These are phyloP conservation scores for Tenthredo amoena DNA, from an alignment of 2,888 invertebrate genomes.

Conservation along the genomic window DNA sequence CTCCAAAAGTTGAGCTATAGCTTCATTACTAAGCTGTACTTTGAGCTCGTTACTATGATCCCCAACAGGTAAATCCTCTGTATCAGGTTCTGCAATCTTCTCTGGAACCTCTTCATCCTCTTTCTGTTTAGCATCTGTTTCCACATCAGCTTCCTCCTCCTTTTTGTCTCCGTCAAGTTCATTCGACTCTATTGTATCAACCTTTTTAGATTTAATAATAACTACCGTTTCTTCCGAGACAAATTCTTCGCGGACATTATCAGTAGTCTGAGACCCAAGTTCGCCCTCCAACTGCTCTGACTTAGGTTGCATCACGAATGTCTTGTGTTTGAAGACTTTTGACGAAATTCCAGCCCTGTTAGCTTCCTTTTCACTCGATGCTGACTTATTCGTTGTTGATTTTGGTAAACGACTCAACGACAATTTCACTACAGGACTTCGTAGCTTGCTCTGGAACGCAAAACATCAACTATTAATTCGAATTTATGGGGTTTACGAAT, in stretches of 20 bases:
- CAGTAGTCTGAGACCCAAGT: background rate
- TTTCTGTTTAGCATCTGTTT: background rate
- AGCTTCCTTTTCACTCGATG: slow-evolving; percentile 52
- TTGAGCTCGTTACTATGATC: background rate
- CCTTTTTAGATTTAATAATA: slow-evolving; percentile 13
- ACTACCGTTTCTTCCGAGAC: background rate
- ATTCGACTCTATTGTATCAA: background rate
- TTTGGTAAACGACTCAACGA: slow-evolving; percentile 58
- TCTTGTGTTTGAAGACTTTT: slow-evolving; percentile 27
- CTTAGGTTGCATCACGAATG: slow-evolving; percentile 61
- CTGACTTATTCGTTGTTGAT: slow-evolving; percentile 53
- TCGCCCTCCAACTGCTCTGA: slow-evolving; percentile 61
- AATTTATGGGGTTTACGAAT: background rate
- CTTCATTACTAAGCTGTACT: background rate
- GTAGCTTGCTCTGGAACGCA: slow-evolving; percentile 66
- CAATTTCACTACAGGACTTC: slow-evolving; percentile 57
- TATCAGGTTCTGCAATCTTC: slow-evolving; percentile 29
- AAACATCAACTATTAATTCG: background rate
- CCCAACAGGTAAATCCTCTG: slow-evolving; percentile 29
- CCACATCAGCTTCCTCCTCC: background rate
- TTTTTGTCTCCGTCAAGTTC: background rate
- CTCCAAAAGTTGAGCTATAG: slow-evolving; percentile 22
- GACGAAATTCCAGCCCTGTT: slow-evolving; percentile 55
- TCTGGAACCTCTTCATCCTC: slow-evolving; percentile 57
- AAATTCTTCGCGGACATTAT: slow-evolving; percentile 6